A percentile compares a stretch with the other conserved stretches of the same genome.
Conservation (phyloP, 2,113 vertebrate genomes). For the Leucoraja erinaceus region DNA sequence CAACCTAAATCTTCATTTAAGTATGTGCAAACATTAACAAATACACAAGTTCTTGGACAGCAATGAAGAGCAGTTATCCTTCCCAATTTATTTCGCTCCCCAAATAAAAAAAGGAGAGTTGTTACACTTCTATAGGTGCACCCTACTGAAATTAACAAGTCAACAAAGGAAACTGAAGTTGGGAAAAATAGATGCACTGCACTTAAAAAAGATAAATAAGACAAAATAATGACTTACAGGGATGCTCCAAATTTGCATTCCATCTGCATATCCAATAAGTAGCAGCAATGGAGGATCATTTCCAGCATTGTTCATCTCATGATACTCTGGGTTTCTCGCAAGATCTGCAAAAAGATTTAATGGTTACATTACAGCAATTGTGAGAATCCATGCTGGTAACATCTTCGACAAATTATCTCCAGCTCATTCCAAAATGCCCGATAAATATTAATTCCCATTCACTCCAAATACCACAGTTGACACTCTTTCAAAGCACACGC, state of each 20-base stretch:
- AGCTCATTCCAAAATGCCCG: not conserved
- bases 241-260: conserved; percentile 93
- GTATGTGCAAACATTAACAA: not conserved
- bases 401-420: not conserved
- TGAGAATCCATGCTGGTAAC: not conserved
- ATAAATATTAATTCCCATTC: not conserved
- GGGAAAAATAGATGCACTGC: not conserved
- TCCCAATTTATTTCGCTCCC: not conserved
- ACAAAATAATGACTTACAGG: conserved; percentile 69
- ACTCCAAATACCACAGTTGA: no score
- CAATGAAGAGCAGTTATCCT: not conserved
- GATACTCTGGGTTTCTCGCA: conserved; percentile 80
- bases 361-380: not conserved
- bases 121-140: not conserved
- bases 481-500: no score
- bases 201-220: not conserved
- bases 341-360: conserved; percentile 60
- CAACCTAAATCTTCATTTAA: not conserved
- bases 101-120: not conserved
- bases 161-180: not conserved
- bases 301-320: conserved; percentile 79
- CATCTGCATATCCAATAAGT: conserved; percentile 87
- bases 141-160: not conserved
- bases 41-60: not conserved
- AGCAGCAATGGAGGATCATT: conserved; percentile 83